Evolutionary conservation across 2,888 invertebrate genomes (phyloP).

Genomic region (Drepanosiphum platanoidis): DNA sequence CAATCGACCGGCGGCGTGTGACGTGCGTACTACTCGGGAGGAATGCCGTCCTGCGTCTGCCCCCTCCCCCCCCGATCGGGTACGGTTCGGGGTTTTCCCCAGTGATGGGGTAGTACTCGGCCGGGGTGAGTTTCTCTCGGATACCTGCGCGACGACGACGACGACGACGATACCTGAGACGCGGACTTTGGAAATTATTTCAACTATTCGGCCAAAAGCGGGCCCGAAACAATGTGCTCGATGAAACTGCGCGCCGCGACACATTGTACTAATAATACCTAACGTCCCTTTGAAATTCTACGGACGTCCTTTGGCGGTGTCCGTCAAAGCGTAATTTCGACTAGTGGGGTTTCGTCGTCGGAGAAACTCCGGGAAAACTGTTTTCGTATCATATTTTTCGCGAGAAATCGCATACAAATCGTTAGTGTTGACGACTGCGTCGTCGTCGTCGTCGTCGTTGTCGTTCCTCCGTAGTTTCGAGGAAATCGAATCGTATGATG

Average conservation of each 20-base stretch:
- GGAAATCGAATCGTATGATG: no score
- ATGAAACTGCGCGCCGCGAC: not conserved
- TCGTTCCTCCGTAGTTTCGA: no score
- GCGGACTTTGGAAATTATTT: slow-evolving; percentile 19
- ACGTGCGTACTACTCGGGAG: not conserved
- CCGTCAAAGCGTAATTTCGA: slow-evolving; percentile 8
- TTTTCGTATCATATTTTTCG: no score
- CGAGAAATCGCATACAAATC: no score
- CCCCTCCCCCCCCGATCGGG: not conserved
- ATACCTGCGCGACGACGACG: no score
- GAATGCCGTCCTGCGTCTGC: not conserved
- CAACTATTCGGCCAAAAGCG: not conserved
- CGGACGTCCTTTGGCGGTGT: not conserved
- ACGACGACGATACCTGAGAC: not conserved
- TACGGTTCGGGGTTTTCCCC: not conserved
- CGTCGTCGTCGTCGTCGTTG: no score
- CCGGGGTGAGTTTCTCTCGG: not conserved
- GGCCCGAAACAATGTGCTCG: slow-evolving; percentile 8
- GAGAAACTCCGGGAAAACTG: no score
- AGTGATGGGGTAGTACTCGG: not conserved
- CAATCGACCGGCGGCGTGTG: not conserved
- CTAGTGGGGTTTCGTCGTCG: slow-evolving; percentile 7
- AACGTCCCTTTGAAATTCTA: slow-evolving; percentile 16
- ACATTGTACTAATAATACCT: not conserved
- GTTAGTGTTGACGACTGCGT: no score